Evolutionary conservation across 2,113 vertebrate genomes (phyloP).

Genomic region (Phocoena sinus): DNA sequence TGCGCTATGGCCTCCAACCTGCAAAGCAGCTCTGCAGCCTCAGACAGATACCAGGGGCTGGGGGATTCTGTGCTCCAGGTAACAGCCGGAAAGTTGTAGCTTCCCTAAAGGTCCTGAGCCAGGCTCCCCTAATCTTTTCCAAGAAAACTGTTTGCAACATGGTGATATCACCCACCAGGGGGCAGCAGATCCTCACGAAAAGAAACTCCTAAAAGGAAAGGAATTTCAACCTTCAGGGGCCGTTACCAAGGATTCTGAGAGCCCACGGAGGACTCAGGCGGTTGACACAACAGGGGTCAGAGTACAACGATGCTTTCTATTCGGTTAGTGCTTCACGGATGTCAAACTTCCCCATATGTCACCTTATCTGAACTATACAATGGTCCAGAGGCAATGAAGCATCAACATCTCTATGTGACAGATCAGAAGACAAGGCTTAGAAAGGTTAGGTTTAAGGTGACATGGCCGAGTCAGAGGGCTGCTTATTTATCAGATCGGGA

Average conservation of each 20-base stretch:
- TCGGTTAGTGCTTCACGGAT: background rate
- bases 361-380: background rate
- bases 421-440: background rate
- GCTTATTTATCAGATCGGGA: background rate
- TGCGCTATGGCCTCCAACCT: background rate
- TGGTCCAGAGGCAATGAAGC: background rate
- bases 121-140: background rate
- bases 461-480: background rate
- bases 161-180: conserved; percentile 4
- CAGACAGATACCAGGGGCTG: background rate
- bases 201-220: background rate
- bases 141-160: background rate
- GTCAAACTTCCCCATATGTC: background rate
- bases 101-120: background rate
- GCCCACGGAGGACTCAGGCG: background rate
- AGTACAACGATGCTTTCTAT: background rate
- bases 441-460: background rate
- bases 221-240: background rate
- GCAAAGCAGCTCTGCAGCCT: background rate
- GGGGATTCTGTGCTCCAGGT: too few relatives aligned
- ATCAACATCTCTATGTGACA: background rate
- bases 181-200: conserved; percentile 32
- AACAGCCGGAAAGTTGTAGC: background rate
- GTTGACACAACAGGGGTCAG: background rate
- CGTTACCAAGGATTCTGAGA: background rate